These are phyloP conservation scores for Poecilobothrus nobilitatus DNA, from an alignment of 2,888 invertebrate species.

Conservation along the genomic window DNA sequence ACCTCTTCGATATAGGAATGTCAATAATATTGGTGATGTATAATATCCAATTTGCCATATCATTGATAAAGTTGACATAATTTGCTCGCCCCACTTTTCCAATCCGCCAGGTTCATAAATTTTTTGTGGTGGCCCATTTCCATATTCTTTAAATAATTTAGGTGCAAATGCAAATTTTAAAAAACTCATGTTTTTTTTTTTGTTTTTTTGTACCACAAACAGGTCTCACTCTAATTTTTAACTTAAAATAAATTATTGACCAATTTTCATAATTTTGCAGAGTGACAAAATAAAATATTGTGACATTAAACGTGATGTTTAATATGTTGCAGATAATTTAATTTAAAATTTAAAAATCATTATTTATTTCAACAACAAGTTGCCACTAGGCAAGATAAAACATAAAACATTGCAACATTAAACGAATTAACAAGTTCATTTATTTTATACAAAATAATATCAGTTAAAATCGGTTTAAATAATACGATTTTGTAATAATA, in stretches of 20 bases:
- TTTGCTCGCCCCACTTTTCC: slow-evolving; percentile 66
- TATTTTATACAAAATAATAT: too few relatives aligned
- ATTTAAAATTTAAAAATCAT: too few relatives aligned
- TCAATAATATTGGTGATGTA: slow-evolving; percentile 64
- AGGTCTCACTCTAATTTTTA: not conserved
- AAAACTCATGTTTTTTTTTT: slow-evolving; percentile 35
- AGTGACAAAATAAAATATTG: too few relatives aligned
- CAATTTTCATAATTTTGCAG: not conserved
- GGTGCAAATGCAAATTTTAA: slow-evolving; percentile 59
- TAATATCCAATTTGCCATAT: slow-evolving; percentile 64
- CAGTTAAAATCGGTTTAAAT: too few relatives aligned
- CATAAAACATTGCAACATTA: too few relatives aligned
- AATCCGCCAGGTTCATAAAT: slow-evolving; percentile 58
- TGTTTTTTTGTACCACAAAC: slow-evolving; percentile 10
- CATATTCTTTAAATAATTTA: slow-evolving; percentile 61
- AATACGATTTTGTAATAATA: too few relatives aligned
- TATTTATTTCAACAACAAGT: too few relatives aligned
- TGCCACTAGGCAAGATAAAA: too few relatives aligned
- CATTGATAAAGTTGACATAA: slow-evolving; percentile 53
- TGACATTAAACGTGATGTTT: too few relatives aligned
- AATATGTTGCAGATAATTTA: too few relatives aligned
- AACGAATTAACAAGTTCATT: too few relatives aligned
- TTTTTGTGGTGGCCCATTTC: slow-evolving; percentile 53
- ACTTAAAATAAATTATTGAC: not conserved
- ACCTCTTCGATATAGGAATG: slow-evolving; percentile 60